Evolutionary conservation across 2,113 vertebrate genomes (phyloP).

Genomic region (Chaetops frenatus): DNA sequence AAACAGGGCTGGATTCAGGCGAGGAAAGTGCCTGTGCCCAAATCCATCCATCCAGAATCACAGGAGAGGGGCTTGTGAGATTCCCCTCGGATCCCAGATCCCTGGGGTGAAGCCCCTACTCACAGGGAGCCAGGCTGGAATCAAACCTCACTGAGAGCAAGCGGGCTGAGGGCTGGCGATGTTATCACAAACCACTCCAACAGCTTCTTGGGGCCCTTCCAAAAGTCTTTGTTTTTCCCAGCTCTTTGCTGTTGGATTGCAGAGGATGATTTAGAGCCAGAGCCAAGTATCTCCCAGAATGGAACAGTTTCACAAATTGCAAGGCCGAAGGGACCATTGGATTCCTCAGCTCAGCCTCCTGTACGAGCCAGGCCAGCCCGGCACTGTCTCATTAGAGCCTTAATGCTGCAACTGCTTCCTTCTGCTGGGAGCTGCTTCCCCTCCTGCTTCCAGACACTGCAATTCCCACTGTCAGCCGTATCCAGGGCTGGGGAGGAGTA

Average conservation of each 20-base stretch:
- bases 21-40: background rate
- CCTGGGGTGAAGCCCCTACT: background rate
- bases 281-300: constrained; percentile 44
- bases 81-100: background rate
- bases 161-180: background rate
- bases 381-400: constrained; percentile 10
- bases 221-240: constrained; percentile 21
- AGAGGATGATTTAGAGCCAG: constrained; percentile 28
- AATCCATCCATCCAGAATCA: background rate
- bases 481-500: background rate
- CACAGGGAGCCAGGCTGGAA: background rate
- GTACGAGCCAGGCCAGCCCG: background rate
- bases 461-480: background rate
- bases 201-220: constrained; percentile 5
- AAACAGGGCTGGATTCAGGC: background rate
- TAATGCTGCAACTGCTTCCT: background rate
- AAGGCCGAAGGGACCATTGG: constrained; percentile 18
- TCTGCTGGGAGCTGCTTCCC: background rate
- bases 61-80: background rate
- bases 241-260: constrained; percentile 35
- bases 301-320: constrained; percentile 26
- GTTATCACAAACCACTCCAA: background rate
- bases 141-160: background rate
- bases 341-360: constrained; percentile 8
- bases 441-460: background rate